Conservation (phyloP, 2,888 invertebrate genomes). For the Drosophila neutralis region DNA sequence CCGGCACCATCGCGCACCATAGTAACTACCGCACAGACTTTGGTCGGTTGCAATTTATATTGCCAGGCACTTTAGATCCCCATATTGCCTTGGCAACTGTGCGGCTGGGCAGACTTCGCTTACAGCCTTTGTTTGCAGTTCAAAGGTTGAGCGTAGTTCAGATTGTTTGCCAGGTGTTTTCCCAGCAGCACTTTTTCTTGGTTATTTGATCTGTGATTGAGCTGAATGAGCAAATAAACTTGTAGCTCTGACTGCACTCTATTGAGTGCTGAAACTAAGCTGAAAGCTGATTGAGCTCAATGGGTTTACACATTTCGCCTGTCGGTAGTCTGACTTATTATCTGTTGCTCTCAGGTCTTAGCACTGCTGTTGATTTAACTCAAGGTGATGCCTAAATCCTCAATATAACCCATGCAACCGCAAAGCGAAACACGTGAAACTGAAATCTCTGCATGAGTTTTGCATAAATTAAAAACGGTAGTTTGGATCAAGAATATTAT, state of each 20-base stretch:
- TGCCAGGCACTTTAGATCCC: slow-evolving; percentile 45
- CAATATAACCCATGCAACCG: not conserved
- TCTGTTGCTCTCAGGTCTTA: slow-evolving; percentile 36
- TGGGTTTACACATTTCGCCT: slow-evolving; percentile 26
- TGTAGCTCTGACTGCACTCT: slow-evolving; percentile 42
- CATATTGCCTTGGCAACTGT: slow-evolving; percentile 46
- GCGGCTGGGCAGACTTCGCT: slow-evolving; percentile 28
- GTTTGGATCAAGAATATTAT: no score
- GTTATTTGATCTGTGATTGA: slow-evolving; percentile 77
- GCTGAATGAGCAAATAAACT: slow-evolving; percentile 76
- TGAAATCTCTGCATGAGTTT: not conserved
- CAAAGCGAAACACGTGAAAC: not conserved
- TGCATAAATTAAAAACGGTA: not conserved
- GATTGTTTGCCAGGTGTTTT: slow-evolving; percentile 76
- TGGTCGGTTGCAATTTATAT: slow-evolving; percentile 50
- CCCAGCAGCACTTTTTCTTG: slow-evolving; percentile 58
- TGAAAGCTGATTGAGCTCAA: slow-evolving; percentile 53
- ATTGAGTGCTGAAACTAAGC: slow-evolving; percentile 44
- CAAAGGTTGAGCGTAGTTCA: slow-evolving; percentile 64
- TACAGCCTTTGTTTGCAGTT: slow-evolving; percentile 50
- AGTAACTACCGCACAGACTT: not conserved
- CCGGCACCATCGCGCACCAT: slow-evolving; percentile 12
- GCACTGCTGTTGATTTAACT: slow-evolving; percentile 3
- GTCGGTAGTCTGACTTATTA: slow-evolving; percentile 39
- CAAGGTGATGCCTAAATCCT: slow-evolving; percentile 3